Conservation (phyloP, 2,888 invertebrate species). For the Mythimna lalbum region DNA sequence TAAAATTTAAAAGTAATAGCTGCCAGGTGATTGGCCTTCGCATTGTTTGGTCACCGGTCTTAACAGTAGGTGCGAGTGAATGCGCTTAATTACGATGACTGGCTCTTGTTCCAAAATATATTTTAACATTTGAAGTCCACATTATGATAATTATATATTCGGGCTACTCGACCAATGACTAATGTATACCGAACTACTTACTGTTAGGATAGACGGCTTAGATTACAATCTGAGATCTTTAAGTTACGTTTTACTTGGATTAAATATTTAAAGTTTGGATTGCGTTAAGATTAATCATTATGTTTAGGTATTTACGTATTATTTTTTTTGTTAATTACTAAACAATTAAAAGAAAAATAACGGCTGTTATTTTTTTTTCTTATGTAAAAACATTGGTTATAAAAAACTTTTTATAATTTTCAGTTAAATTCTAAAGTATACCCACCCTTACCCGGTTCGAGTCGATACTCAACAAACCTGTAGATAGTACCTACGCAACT, state of each 20-base stretch:
- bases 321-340: neutral
- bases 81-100: slow-evolving; percentile 86
- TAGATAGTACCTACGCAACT: too few species aligned
- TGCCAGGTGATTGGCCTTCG: slow-evolving; percentile 60
- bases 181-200: slow-evolving; percentile 70
- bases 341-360: neutral
- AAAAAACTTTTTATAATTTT: neutral
- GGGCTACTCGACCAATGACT: slow-evolving; percentile 74
- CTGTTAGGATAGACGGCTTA: slow-evolving; percentile 63
- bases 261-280: slow-evolving; percentile 8
- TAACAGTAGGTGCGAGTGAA: slow-evolving; percentile 78
- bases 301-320: slow-evolving; percentile 28
- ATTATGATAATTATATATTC: slow-evolving; percentile 86
- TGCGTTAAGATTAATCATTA: slow-evolving; percentile 29
- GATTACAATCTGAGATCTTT: slow-evolving; percentile 61
- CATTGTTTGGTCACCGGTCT: slow-evolving; percentile 70
- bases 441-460: too few species aligned
- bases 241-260: slow-evolving; percentile 41
- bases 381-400: neutral
- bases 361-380: too few species aligned
- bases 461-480: too few species aligned
- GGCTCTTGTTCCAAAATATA: slow-evolving; percentile 78
- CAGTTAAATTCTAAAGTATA: neutral
- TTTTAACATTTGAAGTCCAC: slow-evolving; percentile 83
- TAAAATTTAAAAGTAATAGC: slow-evolving; percentile 41